These are phyloP conservation scores for Nemotelus nigrinus DNA, from an alignment of 2,888 invertebrate genomes.

Conservation along the genomic window DNA sequence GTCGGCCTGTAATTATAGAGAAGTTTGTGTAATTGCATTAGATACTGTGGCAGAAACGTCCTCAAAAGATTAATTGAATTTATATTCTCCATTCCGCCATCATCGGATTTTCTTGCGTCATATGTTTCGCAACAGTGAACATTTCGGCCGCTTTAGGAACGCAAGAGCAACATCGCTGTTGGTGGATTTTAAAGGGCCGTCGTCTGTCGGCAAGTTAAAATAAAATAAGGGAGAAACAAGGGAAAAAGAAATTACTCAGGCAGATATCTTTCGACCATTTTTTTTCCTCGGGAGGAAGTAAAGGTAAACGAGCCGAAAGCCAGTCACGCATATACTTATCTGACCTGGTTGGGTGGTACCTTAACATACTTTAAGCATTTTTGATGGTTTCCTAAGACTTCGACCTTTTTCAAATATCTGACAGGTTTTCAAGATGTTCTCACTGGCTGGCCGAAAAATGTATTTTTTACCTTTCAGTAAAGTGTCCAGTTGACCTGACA, in stretches of 20 bases:
- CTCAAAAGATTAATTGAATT: conserved; percentile 15
- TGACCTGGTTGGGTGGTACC: conserved; percentile 39
- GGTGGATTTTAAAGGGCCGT: background rate
- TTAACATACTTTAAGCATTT: conserved; percentile 6
- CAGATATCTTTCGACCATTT: conserved; percentile 32
- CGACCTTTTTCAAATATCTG: conserved; percentile 49
- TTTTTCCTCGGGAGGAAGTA: conserved; percentile 15
- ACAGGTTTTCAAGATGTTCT: conserved; percentile 51
- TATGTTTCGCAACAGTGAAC: background rate
- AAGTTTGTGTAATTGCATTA: background rate
- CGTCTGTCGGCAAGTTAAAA: background rate
- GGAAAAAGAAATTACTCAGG: conserved; percentile 13
- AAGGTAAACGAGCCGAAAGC: conserved; percentile 18
- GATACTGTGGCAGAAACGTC: background rate
- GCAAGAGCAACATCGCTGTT: background rate
- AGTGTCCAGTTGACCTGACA: conserved; percentile 40
- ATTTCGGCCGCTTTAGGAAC: background rate
- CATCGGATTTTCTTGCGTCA: background rate
- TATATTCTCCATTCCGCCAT: background rate
- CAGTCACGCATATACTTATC: conserved; percentile 41
- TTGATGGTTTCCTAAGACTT: conserved; percentile 42
- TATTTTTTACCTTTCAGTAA: conserved; percentile 17
- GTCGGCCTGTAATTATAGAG: background rate
- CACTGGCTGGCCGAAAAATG: conserved; percentile 29
- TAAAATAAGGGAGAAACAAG: background rate